phyloP scores from a whole-genome alignment of 2,797 vertebrate genomes.

The Heliangelus exortis region DNA sequence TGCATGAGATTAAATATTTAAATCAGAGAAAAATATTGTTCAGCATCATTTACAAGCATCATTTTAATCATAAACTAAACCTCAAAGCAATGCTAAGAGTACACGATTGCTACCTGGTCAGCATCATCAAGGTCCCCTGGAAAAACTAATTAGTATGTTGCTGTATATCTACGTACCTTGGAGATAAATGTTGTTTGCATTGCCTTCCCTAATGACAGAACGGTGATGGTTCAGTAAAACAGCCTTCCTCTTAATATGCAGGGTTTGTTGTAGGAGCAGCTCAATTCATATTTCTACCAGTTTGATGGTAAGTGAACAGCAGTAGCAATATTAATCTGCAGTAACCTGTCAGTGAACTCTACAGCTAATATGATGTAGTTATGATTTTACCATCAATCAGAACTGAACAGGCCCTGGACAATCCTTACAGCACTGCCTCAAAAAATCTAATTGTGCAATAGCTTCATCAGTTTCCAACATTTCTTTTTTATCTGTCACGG shows the following conservation, averaged over 20 bases:
- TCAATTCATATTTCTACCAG: constrained; percentile 83
- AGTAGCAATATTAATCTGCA: constrained; percentile 90
- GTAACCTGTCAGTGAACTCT: constrained; percentile 96
- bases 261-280: constrained; percentile 79
- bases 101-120: constrained; percentile 41
- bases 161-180: constrained; percentile 51
- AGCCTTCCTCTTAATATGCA: constrained; percentile 80
- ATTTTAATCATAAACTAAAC: constrained; percentile 29
- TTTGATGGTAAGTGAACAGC: constrained; percentile 91
- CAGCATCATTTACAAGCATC: background rate
- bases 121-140: constrained; percentile 23
- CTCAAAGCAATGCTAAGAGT: constrained; percentile 26
- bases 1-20: constrained; percentile 59
- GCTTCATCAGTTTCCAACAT: constrained; percentile 98
- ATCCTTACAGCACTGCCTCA: constrained; percentile 91
- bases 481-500: constrained; percentile 90
- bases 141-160: constrained; percentile 67
- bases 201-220: constrained; percentile 63
- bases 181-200: constrained; percentile 75
- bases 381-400: constrained; percentile 99
- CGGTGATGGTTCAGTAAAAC: constrained; percentile 71
- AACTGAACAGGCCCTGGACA: constrained; percentile 85
- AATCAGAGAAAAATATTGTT: constrained; percentile 46
- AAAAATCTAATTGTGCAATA: constrained; percentile 97
- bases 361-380: constrained; percentile 94